phyloP scores from a whole-genome alignment of 2,888 invertebrate genomes.

The Eulithis prunata region DNA sequence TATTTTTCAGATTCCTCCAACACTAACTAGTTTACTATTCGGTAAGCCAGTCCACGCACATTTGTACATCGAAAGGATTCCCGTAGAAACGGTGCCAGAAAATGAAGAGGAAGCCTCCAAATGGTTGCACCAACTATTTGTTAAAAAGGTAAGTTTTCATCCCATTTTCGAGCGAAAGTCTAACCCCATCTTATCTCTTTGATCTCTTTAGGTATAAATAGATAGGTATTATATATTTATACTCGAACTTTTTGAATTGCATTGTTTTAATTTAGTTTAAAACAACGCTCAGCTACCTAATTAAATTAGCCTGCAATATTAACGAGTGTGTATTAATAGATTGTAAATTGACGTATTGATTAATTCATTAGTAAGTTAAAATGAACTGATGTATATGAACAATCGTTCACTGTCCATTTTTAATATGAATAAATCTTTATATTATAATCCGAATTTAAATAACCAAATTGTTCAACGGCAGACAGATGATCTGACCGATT shows the following conservation, averaged over 20 bases:
- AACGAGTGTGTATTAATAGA: too few relatives aligned
- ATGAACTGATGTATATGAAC: background rate
- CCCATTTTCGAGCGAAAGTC: too few relatives aligned
- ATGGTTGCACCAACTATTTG: constrained; percentile 93
- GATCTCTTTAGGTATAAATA: too few relatives aligned
- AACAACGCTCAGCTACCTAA: too few relatives aligned
- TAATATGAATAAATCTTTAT: too few relatives aligned
- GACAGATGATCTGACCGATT: background rate
- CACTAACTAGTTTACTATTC: constrained; percentile 89
- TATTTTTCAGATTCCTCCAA: constrained; percentile 85
- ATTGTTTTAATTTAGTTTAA: too few relatives aligned
- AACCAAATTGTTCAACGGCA: background rate
- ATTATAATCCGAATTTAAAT: background rate
- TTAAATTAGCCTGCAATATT: too few relatives aligned
- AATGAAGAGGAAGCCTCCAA: constrained; percentile 89
- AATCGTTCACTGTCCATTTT: background rate
- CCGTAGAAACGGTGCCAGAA: constrained; percentile 91
- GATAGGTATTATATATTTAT: too few relatives aligned
- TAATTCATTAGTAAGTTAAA: background rate
- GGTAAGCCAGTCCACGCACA: constrained; percentile 90
- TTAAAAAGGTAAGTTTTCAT: constrained; percentile 87
- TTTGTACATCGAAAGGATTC: constrained; percentile 91
- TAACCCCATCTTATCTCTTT: too few relatives aligned
- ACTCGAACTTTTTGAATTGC: too few relatives aligned
- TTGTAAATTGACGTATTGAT: too few relatives aligned